Percentiles rank a stretch among this genome's conserved stretches.
These are phyloP conservation scores for Phortica variegata DNA, from an alignment of 1,140 invertebrate genomes.

Conservation along the genomic window DNA sequence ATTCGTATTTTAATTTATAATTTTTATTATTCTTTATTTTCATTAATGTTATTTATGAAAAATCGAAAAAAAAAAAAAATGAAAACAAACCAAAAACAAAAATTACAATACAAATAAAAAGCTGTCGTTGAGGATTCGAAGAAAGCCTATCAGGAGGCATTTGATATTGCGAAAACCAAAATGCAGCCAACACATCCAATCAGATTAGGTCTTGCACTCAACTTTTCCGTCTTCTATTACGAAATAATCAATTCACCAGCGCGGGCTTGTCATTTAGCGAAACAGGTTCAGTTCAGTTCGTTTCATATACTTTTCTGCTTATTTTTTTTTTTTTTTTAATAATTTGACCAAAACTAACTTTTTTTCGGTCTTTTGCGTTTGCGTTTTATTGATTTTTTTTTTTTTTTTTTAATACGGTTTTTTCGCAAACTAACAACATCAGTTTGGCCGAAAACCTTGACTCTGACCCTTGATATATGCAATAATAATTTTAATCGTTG, in stretches of 20 bases:
- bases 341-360: slow-evolving; percentile 20
- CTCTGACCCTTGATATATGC: too few relatives aligned
- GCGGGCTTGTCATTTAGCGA: slow-evolving; percentile 93
- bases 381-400: slow-evolving; percentile 23
- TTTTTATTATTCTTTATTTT: slow-evolving; percentile 30
- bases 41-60: slow-evolving; percentile 14
- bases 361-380: background rate
- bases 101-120: slow-evolving; percentile 56
- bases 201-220: slow-evolving; percentile 92
- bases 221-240: slow-evolving; percentile 99
- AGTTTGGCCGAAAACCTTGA: background rate
- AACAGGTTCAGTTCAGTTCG: slow-evolving; percentile 74
- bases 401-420: slow-evolving; percentile 16
- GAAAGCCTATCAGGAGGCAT: slow-evolving; percentile 98
- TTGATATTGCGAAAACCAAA: slow-evolving; percentile 97
- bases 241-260: slow-evolving; percentile 98
- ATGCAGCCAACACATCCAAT: slow-evolving; percentile 98
- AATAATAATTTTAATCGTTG: too few relatives aligned
- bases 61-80: slow-evolving; percentile 14
- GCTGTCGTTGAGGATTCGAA: slow-evolving; percentile 97
- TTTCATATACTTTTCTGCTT: slow-evolving; percentile 18
- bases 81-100: slow-evolving; percentile 10
- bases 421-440: background rate
- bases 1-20: slow-evolving; percentile 20
- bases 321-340: slow-evolving; percentile 28